Evolutionary conservation across 2,113 vertebrate genomes (phyloP).

Genomic region (Sinocyclocheilus grahami): DNA sequence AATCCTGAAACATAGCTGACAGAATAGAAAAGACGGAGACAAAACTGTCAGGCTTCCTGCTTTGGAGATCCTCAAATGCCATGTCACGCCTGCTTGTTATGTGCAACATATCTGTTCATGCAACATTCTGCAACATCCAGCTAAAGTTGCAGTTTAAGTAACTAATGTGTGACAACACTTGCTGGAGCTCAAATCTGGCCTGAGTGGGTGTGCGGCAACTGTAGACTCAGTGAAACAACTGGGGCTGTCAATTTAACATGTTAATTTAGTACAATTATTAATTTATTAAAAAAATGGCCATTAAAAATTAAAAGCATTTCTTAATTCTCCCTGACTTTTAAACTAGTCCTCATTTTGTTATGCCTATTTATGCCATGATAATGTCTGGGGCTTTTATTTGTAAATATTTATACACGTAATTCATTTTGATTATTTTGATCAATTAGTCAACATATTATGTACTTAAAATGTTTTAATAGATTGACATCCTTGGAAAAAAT

Average conservation of each 20-base stretch:
- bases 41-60: constrained; percentile 41
- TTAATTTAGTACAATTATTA: neutral
- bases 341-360: too few species aligned
- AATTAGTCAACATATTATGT: neutral
- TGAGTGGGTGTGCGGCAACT: neutral
- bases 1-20: constrained; percentile 26
- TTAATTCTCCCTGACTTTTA: neutral
- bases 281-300: neutral
- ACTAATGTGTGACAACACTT: neutral
- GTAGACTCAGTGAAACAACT: neutral
- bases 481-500: neutral
- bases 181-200: neutral
- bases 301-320: neutral
- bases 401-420: neutral
- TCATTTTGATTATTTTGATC: neutral
- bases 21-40: constrained; percentile 38
- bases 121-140: constrained; percentile 28
- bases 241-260: neutral
- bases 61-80: constrained; percentile 45
- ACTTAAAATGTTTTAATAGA: neutral
- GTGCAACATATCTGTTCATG: constrained; percentile 12
- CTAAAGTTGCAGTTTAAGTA: constrained; percentile 11
- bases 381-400: neutral
- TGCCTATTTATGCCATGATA: neutral
- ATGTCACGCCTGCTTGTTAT: constrained; percentile 52